These are phyloP conservation scores for Halichoeres trimaculatus DNA, from an alignment of 2,113 vertebrate genomes.

Conservation along the genomic window DNA sequence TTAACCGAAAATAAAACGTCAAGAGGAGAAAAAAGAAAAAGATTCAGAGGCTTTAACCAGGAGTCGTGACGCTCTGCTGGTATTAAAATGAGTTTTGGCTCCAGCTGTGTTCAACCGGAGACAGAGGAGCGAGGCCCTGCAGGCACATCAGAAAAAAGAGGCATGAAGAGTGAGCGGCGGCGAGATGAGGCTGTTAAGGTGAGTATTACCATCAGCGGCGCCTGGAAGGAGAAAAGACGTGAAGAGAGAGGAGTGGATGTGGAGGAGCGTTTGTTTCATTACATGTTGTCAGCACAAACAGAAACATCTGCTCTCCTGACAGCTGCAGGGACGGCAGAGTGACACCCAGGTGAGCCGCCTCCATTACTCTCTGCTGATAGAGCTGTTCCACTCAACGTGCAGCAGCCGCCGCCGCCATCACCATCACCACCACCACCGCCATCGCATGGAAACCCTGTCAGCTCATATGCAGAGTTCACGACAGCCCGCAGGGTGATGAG, in stretches of 20 bases:
- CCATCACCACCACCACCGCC: too few relatives aligned
- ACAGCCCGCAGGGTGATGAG: neutral
- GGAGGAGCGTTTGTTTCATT: conserved; percentile 40
- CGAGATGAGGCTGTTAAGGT: conserved; percentile 38
- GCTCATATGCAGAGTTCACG: neutral
- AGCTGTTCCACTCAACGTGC: conserved; percentile 6
- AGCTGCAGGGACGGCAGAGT: conserved; percentile 11
- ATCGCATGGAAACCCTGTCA: neutral
- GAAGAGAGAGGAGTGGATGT: conserved; percentile 14
- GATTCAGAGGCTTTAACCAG: neutral
- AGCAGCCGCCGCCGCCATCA: neutral
- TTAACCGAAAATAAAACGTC: neutral
- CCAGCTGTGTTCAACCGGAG: neutral
- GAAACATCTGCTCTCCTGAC: conserved; percentile 28
- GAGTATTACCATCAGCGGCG: conserved; percentile 1
- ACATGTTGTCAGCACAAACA: conserved; percentile 29
- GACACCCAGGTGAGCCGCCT: conserved; percentile 10
- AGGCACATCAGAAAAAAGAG: conserved; percentile 10
- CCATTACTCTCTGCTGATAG: conserved; percentile 8
- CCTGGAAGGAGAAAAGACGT: conserved; percentile 7
- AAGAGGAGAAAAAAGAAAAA: neutral
- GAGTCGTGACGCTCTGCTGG: neutral
- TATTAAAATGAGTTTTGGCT: neutral
- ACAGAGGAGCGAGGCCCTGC: neutral
- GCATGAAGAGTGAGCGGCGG: neutral